Conservation (phyloP, 2,888 invertebrate species). For the Hipparchia sbordonii region DNA sequence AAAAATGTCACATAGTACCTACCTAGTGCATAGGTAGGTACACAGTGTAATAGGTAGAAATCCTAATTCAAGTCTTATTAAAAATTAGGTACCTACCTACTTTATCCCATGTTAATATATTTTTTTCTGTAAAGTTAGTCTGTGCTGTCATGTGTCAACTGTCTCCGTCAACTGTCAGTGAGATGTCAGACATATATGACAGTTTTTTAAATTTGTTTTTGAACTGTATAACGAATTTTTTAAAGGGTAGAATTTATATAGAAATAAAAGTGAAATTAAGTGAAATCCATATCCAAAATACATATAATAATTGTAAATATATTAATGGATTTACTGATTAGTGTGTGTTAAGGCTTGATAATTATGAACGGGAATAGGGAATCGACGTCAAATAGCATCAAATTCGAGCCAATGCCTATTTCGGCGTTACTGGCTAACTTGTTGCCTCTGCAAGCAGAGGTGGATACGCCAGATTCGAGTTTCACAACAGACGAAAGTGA, state of each 20-base stretch:
- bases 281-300: background rate
- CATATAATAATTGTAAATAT: background rate
- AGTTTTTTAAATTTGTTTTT: slow-evolving; percentile 20
- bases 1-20: no score
- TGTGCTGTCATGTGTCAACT: no score
- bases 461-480: slow-evolving; percentile 60
- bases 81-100: no score
- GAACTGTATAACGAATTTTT: background rate
- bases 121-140: no score
- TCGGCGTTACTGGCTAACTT: slow-evolving; percentile 72
- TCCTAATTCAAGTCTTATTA: no score
- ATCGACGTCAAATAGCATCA: slow-evolving; percentile 69
- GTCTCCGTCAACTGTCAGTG: background rate
- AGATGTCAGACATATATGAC: background rate
- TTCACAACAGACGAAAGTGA: slow-evolving; percentile 69
- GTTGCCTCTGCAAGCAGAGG: slow-evolving; percentile 58
- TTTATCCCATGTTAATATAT: no score
- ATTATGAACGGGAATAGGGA: slow-evolving; percentile 68
- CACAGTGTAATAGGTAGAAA: no score
- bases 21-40: no score
- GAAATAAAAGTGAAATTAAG: background rate
- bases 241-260: background rate
- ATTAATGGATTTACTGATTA: slow-evolving; percentile 23
- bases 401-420: slow-evolving; percentile 76
- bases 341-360: slow-evolving; percentile 24